These are phyloP conservation scores for Spheniscus mendiculus DNA, from an alignment of 2,113 vertebrate genomes.

Conservation along the genomic window DNA sequence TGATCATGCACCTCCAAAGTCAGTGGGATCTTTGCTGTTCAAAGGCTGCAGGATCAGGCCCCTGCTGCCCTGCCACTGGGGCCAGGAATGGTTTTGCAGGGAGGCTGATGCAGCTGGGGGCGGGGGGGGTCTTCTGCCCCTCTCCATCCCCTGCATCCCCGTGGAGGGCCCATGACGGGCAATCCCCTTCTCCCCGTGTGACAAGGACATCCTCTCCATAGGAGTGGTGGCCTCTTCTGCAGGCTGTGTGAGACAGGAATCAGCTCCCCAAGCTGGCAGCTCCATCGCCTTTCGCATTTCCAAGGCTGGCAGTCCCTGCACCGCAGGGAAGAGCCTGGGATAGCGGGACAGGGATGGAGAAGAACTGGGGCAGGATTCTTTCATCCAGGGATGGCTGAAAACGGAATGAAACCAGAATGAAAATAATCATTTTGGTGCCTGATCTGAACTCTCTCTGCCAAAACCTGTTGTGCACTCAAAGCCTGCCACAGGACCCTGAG, in stretches of 20 bases:
- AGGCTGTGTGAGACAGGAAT: not conserved
- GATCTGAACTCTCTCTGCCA: not conserved
- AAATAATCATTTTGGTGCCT: not conserved
- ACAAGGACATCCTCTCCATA: not conserved
- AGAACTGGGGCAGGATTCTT: not conserved
- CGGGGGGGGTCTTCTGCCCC: not conserved
- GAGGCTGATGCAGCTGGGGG: not conserved
- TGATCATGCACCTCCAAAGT: not conserved
- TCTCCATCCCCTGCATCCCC: not conserved
- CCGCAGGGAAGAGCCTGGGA: not conserved
- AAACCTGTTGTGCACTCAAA: not conserved
- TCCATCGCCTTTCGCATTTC: not conserved
- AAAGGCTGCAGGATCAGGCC: not conserved
- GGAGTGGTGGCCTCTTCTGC: not conserved
- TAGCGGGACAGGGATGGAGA: not conserved
- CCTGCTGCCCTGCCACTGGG: not conserved
- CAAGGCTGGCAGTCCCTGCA: not conserved
- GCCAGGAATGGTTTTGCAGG: not conserved
- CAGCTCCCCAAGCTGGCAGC: not conserved
- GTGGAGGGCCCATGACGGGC: not conserved
- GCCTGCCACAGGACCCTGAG: not conserved
- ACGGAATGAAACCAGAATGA: rapidly evolving
- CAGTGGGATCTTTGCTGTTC: not conserved
- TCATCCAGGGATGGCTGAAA: not conserved
- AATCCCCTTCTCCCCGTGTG: not conserved